Evolutionary conservation across 2,113 vertebrate species (phyloP), one percentile per base, ranked within the genome.

Genomic region (Solea senegalensis): DNA sequence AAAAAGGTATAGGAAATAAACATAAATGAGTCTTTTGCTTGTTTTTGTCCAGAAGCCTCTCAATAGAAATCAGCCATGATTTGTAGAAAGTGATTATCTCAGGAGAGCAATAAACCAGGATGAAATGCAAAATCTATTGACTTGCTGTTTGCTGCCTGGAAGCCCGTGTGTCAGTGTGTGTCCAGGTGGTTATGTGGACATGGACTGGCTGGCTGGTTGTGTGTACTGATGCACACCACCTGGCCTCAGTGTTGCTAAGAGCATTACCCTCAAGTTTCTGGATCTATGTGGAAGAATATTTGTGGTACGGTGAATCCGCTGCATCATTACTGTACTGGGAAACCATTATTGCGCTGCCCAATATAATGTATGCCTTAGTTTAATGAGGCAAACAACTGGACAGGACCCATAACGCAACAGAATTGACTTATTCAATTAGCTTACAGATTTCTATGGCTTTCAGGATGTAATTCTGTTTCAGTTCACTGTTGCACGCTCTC

Each of bases 181-280:
- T 84, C 78, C 69, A 55, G 64, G 65, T 77, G 62, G 69, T 80
- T 59, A 76, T 84, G 72, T 74, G 76, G 74, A 69, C 81, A 85
- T 81, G 55, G 71, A 82, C 78, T 81, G 51, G 56, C 50, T 65
- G 75, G 45, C 62, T 67, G 73, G 80, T 65, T 58, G 69, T 79
- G 78, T 76, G 77, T 61, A 49, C 50, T 73, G 78, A 88, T 76
- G 73, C 49, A 34, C 80, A 74, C 69, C 58, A 66, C 80, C 81
- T 85, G 84, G 82, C 69, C 76, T 80, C 49, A 60, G 49, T 58
- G 28, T 50, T 74, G 65, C 87, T 76, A 70, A 50, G 53, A 77
- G 74, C 78, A 64, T 65, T 48, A 60, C 43, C 55, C 50, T 64
- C 55, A 57, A 53, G 50, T 67, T 56, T 82, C 71, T 51, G 74